A percentile compares a stretch with the other conserved stretches of the same genome.
phyloP scores from a whole-genome alignment of 2,888 invertebrate species.

The Megastigmus dorsalis region DNA sequence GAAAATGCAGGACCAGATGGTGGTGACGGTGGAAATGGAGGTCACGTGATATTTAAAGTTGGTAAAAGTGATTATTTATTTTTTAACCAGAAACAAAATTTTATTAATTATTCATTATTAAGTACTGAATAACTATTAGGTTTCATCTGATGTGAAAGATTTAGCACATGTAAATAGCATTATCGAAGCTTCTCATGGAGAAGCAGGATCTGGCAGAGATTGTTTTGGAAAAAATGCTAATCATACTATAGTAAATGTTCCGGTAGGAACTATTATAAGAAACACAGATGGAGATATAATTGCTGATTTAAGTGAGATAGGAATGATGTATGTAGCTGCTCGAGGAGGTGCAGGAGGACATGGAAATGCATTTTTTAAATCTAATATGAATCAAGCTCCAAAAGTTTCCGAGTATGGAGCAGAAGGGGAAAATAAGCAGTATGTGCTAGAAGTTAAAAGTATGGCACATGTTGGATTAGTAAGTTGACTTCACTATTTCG shows the following conservation, averaged over 20 bases:
- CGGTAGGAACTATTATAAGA: slow-evolving; percentile 86
- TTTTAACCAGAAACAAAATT: slow-evolving; percentile 16
- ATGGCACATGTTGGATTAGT: slow-evolving; percentile 97
- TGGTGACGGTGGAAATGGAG: slow-evolving; percentile 97
- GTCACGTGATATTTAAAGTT: slow-evolving; percentile 90
- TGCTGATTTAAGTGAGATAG: slow-evolving; percentile 81
- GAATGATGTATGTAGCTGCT: slow-evolving; percentile 92
- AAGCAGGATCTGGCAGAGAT: slow-evolving; percentile 83
- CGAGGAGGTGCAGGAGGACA: slow-evolving; percentile 96
- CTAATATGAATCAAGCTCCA: slow-evolving; percentile 87
- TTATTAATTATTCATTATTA: not conserved
- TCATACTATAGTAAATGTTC: slow-evolving; percentile 84
- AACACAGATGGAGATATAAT: slow-evolving; percentile 77
- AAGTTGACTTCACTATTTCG: slow-evolving; percentile 61
- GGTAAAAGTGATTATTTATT: slow-evolving; percentile 41
- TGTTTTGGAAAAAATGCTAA: slow-evolving; percentile 89
- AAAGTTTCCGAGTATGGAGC: slow-evolving; percentile 92
- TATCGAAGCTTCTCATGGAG: slow-evolving; percentile 82
- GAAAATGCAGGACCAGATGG: slow-evolving; percentile 96
- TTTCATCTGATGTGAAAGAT: slow-evolving; percentile 81
- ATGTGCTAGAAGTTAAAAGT: slow-evolving; percentile 88
- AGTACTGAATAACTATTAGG: slow-evolving; percentile 71
- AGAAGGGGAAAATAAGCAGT: slow-evolving; percentile 83
- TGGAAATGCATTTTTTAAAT: slow-evolving; percentile 94
- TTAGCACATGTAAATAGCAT: slow-evolving; percentile 81